Percentiles rank a stretch among this genome's conserved stretches.
phyloP scores from a whole-genome alignment of 2,797 vertebrate genomes.

The Neostethus bicornis region DNA sequence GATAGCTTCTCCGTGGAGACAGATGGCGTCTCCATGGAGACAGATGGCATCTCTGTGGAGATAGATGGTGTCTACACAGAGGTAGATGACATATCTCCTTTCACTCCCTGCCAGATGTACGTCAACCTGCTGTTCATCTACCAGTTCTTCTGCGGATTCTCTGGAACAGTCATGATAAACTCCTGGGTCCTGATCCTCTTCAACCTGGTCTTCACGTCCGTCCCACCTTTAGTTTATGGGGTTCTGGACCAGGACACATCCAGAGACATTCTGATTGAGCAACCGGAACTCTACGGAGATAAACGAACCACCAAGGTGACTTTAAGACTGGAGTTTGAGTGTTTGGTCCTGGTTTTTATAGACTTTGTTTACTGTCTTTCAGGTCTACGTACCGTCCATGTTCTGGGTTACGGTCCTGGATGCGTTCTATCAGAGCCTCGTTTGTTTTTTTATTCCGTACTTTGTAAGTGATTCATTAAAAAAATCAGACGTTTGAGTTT shows the following conservation, averaged over 20 bases:
- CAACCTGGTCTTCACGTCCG: conserved; percentile 94
- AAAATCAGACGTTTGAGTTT: no score
- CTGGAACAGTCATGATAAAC: conserved; percentile 93
- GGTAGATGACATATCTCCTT: not conserved
- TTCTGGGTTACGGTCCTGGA: conserved; percentile 93
- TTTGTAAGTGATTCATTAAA: conserved; percentile 82
- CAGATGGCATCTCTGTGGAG: no score
- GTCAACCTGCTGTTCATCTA: conserved; percentile 97
- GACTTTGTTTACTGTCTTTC: conserved; percentile 22
- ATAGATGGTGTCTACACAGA: no score
- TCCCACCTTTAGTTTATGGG: conserved; percentile 90
- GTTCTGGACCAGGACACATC: conserved; percentile 87
- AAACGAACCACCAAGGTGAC: conserved; percentile 84
- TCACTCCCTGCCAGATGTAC: conserved; percentile 82
- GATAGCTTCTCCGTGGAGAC: no score
- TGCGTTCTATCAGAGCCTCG: conserved; percentile 93
- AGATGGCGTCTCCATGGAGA: no score
- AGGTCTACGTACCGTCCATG: conserved; percentile 82
- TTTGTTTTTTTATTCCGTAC: conserved; percentile 94
- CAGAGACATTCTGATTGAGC: conserved; percentile 78
- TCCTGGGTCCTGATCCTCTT: conserved; percentile 96
- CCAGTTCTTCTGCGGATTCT: conserved; percentile 97
- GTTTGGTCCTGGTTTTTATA: no score
- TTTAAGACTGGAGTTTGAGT: no score
- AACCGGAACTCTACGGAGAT: conserved; percentile 85